A percentile compares a stretch with the other conserved stretches of the same genome.
Conservation (phyloP, 2,113 vertebrate species). For the Halcyon malimbica region DNA sequence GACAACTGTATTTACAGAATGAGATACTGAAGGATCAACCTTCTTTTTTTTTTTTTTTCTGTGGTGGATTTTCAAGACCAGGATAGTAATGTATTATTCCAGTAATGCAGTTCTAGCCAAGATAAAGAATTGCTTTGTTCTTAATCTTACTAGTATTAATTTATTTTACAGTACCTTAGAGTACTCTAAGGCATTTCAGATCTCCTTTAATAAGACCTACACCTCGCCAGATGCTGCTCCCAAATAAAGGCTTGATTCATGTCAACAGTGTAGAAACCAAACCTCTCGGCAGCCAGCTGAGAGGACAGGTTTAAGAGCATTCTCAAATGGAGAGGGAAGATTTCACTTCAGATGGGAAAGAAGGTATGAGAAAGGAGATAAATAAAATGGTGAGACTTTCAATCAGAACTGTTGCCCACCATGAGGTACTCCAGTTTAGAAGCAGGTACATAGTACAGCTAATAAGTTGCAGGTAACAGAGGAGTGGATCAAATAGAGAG, state of each 20-base stretch:
- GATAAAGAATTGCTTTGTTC: conserved; percentile 41
- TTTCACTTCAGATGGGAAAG: neutral
- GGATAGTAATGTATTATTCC: neutral
- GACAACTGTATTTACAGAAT: conserved; percentile 37
- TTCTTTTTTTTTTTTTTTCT: conserved; percentile 4
- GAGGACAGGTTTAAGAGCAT: neutral
- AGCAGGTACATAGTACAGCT: neutral
- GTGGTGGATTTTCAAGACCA: neutral
- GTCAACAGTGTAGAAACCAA: neutral
- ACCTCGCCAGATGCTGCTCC: neutral
- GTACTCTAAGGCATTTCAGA: neutral
- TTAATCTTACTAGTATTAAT: conserved; percentile 36
- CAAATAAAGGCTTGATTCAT: neutral
- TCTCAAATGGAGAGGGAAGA: neutral
- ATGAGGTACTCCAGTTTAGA: neutral
- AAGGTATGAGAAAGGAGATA: neutral
- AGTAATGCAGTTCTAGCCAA: neutral
- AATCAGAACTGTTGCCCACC: neutral
- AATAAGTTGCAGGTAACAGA: neutral
- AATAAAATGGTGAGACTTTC: neutral
- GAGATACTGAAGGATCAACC: neutral
- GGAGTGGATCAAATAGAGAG: neutral
- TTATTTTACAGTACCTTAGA: conserved; percentile 29
- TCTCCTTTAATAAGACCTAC: neutral
- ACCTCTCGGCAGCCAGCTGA: neutral